phyloP scores from a whole-genome alignment of 1,140 invertebrate genomes.

The Drosophila willistoni region DNA sequence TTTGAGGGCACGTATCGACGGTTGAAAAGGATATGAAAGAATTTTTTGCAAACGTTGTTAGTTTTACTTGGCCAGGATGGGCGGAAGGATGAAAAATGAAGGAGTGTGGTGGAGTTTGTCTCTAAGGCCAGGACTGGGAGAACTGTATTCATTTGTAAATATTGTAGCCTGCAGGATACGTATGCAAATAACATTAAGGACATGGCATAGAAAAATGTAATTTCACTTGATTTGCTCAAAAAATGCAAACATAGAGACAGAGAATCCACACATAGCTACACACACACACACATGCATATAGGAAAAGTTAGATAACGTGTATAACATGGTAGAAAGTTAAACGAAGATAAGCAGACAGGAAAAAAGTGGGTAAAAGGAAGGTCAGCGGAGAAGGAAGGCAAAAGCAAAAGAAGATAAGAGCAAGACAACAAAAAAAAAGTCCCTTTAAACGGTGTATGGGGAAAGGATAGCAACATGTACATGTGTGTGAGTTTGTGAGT shows the following conservation, averaged over 20 bases:
- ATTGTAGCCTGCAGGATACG: constrained; percentile 79
- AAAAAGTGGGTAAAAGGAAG: constrained; percentile 23
- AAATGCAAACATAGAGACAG: constrained; percentile 64
- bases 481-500: background rate
- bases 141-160: constrained; percentile 72
- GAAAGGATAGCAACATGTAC: constrained; percentile 18
- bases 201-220: constrained; percentile 76
- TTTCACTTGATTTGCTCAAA: constrained; percentile 81
- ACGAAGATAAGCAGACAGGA: constrained; percentile 61
- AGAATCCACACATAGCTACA: constrained; percentile 23
- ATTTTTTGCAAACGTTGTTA: constrained; percentile 77
- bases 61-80: constrained; percentile 24
- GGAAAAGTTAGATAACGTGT: constrained; percentile 55
- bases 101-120: constrained; percentile 20
- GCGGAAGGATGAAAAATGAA: background rate
- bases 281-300: constrained; percentile 20
- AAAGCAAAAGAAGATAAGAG: constrained; percentile 28
- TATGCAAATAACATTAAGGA: constrained; percentile 80
- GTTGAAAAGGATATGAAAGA: constrained; percentile 77
- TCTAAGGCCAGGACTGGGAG: constrained; percentile 26
- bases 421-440: constrained; percentile 16
- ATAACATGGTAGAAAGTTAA: constrained; percentile 68
- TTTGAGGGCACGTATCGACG: constrained; percentile 79
- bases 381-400: constrained; percentile 17
- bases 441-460: constrained; percentile 51